Conservation (phyloP, 1,140 invertebrate genomes). For the Heliothis subflexa region DNA sequence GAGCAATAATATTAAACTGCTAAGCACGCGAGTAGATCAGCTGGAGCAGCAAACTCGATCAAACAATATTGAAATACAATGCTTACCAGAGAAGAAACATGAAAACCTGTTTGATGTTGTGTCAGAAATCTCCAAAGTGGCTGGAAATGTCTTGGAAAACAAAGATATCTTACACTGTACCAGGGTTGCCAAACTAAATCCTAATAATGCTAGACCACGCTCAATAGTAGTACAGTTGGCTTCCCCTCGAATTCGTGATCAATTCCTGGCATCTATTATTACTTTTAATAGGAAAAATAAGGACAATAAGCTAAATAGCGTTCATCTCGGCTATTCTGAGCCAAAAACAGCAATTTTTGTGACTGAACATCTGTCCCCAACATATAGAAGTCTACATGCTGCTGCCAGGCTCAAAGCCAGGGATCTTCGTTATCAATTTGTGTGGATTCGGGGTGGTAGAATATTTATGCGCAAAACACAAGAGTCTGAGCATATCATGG, state of each 20-base stretch:
- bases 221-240: background rate
- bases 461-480: no score
- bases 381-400: background rate
- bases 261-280: background rate
- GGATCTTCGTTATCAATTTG: background rate
- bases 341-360: background rate
- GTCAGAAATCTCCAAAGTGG: no score
- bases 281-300: background rate
- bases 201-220: background rate
- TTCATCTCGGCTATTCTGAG: background rate
- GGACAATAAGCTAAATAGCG: background rate
- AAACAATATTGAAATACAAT: no score
- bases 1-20: background rate
- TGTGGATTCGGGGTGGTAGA: no score
- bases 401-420: background rate
- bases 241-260: background rate
- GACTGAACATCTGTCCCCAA: background rate
- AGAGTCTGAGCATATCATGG: no score
- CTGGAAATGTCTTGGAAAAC: background rate
- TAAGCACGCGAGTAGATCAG: no score
- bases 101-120: no score
- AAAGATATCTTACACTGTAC: background rate
- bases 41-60: no score
- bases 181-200: background rate
- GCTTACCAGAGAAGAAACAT: no score